Base-by-base conservation (phyloP, 2,888 invertebrate genomes). In the Cosmorhoe ocellata region DNA sequence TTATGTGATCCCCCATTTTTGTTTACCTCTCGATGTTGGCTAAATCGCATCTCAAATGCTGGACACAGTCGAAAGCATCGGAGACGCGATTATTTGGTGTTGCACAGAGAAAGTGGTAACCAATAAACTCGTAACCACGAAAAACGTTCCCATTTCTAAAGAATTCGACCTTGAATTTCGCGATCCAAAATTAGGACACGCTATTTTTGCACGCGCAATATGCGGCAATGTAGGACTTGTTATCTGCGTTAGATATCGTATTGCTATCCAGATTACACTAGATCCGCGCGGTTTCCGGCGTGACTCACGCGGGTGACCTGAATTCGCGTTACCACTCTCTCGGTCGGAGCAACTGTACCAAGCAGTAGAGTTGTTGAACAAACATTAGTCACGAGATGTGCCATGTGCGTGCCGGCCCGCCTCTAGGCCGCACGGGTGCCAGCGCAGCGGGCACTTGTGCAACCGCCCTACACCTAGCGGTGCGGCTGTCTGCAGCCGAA, bases 381-480 rank as follows among this genome's bases (percentile, higher is more conserved):
- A 71, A 64, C 64, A 62, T 67, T 65, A 24, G 47, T 27, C 60
- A 63, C 50, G 65, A 68, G 74, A 71, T 69, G 71, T 77, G 75
- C 71, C 44, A 8, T 32, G 49, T 30, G 38, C 34, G 10, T 13
- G n/a, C n/a, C n/a, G n/a, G n/a, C n/a, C n/a, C n/a, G n/a, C n/a
- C n/a, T n/a, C n/a, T n/a, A n/a, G n/a, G n/a, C n/a, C n/a, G n/a
- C n/a, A n/a, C n/a, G n/a, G n/a, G n/a, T n/a, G n/a, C n/a, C n/a
- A n/a, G n/a, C n/a, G n/a, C n/a, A 76, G 71, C 71, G 59, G 74
- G 75, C 79, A 76, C 81, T 78, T 78, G 74, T 76, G 47, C 51
- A 51, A 67, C 67, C 45, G 40, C 10, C 31, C 36, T 3, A 10
- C 39, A 40, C 39, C 39, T 40, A 37, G 33, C 28, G 40, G 36